phyloP scores from a whole-genome alignment of 2,113 vertebrate genomes.

The Takifugu flavidus region DNA sequence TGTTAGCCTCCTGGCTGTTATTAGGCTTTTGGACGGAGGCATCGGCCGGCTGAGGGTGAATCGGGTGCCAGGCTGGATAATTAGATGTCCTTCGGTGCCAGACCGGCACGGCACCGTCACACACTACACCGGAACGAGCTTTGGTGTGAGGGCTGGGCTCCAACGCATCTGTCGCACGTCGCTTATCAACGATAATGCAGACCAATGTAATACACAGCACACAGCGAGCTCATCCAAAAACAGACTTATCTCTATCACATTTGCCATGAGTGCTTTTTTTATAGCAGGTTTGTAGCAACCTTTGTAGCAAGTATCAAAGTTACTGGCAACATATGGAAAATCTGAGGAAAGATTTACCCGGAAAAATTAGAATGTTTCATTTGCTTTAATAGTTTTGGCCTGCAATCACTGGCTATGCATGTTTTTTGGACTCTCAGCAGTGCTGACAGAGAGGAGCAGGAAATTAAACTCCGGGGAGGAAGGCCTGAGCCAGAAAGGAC shows the following conservation, averaged over 20 bases:
- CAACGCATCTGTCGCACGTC: conserved; percentile 60
- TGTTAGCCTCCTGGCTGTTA: conserved; percentile 67
- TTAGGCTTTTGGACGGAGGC: conserved; percentile 68
- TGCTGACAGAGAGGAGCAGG: too few relatives aligned
- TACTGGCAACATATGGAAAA: too few relatives aligned
- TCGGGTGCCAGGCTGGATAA: conserved; percentile 68
- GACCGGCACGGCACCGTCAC: conserved; percentile 65
- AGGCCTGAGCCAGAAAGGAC: too few relatives aligned
- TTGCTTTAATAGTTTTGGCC: too few relatives aligned
- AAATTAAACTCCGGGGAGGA: too few relatives aligned
- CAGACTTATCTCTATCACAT: conserved; percentile 17
- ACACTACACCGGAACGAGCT: conserved; percentile 63
- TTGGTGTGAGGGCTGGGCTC: conserved; percentile 61
- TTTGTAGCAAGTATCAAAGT: too few relatives aligned
- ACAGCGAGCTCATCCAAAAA: conserved; percentile 47
- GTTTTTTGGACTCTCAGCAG: too few relatives aligned
- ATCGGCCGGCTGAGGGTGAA: conserved; percentile 52
- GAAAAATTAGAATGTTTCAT: too few relatives aligned
- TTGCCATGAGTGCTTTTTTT: conserved; percentile 24
- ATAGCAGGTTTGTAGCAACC: too few relatives aligned
- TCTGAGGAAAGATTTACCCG: too few relatives aligned
- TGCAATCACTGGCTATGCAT: too few relatives aligned
- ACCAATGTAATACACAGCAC: conserved; percentile 17
- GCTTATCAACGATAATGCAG: conserved; percentile 34
- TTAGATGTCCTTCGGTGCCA: conserved; percentile 69